Evolutionary conservation across 2,888 invertebrate species (phyloP).

Genomic region (Prenolepis imparis): DNA sequence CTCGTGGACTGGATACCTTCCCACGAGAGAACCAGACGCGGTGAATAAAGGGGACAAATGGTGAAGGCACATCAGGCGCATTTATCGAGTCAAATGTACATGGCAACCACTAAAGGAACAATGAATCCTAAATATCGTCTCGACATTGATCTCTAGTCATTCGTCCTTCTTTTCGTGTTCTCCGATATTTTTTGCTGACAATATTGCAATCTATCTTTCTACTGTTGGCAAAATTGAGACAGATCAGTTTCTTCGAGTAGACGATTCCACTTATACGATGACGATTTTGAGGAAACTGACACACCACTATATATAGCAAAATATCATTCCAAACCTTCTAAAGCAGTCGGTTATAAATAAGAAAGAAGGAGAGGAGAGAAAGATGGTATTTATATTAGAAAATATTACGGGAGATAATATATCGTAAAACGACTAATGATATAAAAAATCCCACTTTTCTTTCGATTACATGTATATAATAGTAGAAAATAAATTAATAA

Average conservation of each 20-base stretch:
- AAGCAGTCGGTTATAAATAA: background rate
- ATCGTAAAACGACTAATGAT: background rate
- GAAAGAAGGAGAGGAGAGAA: background rate
- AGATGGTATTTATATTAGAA: background rate
- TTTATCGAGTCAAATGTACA: conserved; percentile 35
- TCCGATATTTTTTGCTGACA: conserved; percentile 15
- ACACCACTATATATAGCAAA: background rate
- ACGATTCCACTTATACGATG: background rate
- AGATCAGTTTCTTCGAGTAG: background rate
- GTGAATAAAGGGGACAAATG: conserved; percentile 47
- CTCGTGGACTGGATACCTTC: background rate
- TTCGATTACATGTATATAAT: background rate
- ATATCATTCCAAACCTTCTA: background rate
- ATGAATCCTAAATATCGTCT: conserved; percentile 53
- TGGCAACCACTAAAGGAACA: conserved; percentile 50
- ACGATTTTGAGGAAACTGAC: background rate
- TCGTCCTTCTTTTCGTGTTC: background rate
- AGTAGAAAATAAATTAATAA: background rate
- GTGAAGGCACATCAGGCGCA: background rate
- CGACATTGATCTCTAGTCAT: conserved; percentile 17
- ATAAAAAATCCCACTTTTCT: background rate
- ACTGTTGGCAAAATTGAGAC: background rate
- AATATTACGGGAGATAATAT: background rate
- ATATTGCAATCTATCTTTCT: background rate
- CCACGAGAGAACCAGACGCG: conserved; percentile 15